These are phyloP conservation scores for Drosophila pallidifrons DNA, from an alignment of 1,140 invertebrate genomes.

Conservation along the genomic window DNA sequence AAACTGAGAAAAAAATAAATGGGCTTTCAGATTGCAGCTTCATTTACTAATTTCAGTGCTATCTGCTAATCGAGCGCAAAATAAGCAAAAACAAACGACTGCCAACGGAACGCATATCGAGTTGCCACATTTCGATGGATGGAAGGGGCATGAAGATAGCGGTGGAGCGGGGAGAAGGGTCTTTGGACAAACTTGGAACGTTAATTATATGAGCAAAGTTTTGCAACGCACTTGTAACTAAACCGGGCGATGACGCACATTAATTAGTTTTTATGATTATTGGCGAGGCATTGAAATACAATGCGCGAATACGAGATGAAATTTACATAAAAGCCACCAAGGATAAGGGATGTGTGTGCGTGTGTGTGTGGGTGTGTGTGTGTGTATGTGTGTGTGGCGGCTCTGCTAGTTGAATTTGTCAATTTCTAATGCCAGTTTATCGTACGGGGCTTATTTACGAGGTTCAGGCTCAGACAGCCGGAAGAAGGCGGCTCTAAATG, in stretches of 20 bases:
- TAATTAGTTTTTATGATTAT: constrained; percentile 84
- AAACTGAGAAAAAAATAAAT: constrained; percentile 68
- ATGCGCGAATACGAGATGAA: constrained; percentile 51
- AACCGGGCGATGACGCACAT: constrained; percentile 72
- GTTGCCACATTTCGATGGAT: constrained; percentile 40
- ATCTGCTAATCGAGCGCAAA: constrained; percentile 82
- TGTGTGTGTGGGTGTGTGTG: constrained; percentile 39
- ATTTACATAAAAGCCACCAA: constrained; percentile 68
- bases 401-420: constrained; percentile 71
- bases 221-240: constrained; percentile 76
- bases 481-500: constrained; percentile 45
- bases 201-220: constrained; percentile 77
- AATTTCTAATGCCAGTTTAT: constrained; percentile 81
- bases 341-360: not conserved
- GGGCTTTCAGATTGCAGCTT: constrained; percentile 80
- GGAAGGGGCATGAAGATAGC: not conserved
- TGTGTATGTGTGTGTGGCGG: constrained; percentile 57
- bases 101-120: constrained; percentile 47
- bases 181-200: constrained; percentile 58
- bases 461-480: constrained; percentile 47
- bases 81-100: constrained; percentile 75
- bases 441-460: constrained; percentile 75
- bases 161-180: not conserved
- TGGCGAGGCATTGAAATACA: constrained; percentile 78
- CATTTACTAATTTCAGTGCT: constrained; percentile 80